These are phyloP conservation scores for Synanthedon vespiformis DNA, from an alignment of 2,888 invertebrate genomes.

Conservation along the genomic window DNA sequence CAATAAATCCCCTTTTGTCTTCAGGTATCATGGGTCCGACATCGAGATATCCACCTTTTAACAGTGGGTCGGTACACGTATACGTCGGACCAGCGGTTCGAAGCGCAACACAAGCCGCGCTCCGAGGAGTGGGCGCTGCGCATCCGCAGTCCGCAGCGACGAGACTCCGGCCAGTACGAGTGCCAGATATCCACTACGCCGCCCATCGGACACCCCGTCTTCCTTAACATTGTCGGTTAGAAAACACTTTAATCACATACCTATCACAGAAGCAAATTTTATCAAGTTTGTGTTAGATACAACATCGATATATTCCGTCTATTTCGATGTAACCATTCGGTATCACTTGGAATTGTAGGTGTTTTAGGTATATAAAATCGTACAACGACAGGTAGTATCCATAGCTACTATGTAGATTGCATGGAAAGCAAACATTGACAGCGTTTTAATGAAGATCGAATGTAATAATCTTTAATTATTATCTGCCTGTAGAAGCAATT, in stretches of 20 bases:
- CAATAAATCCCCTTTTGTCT: slow-evolving; percentile 1
- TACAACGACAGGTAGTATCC: too few relatives aligned
- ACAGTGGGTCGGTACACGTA: slow-evolving; percentile 92
- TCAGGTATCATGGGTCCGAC: slow-evolving; percentile 92
- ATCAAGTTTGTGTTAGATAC: neutral
- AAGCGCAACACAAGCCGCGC: slow-evolving; percentile 85
- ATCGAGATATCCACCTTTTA: slow-evolving; percentile 89
- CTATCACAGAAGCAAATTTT: neutral
- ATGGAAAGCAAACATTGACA: too few relatives aligned
- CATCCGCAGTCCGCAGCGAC: slow-evolving; percentile 75
- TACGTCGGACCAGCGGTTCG: slow-evolving; percentile 84
- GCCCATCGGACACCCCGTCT: slow-evolving; percentile 85
- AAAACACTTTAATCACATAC: slow-evolving; percentile 11
- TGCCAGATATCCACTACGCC: slow-evolving; percentile 93
- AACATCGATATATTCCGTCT: too few relatives aligned
- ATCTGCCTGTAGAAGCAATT: too few relatives aligned
- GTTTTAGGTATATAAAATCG: too few relatives aligned
- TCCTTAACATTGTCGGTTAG: slow-evolving; percentile 87
- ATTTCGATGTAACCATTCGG: too few relatives aligned
- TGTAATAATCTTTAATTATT: too few relatives aligned
- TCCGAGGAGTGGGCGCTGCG: slow-evolving; percentile 89
- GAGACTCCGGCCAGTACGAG: slow-evolving; percentile 90
- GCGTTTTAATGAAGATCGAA: too few relatives aligned
- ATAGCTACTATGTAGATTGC: too few relatives aligned
- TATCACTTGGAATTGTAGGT: too few relatives aligned